Conservation (phyloP, 1,140 invertebrate species). For the Pararge aegeria region DNA sequence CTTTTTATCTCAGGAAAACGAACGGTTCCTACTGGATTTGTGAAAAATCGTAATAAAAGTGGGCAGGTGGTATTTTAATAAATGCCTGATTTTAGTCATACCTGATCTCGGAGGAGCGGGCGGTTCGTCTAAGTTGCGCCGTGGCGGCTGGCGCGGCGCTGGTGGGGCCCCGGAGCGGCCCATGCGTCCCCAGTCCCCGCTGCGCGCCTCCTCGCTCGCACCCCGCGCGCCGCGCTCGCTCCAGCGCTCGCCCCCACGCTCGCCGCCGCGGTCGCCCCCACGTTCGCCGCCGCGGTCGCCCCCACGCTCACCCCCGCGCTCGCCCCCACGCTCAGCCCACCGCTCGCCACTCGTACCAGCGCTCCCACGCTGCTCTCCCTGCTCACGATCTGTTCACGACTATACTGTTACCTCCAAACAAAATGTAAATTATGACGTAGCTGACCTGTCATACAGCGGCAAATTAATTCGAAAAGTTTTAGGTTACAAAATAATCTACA, state of each 20-base stretch:
- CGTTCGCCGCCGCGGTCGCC: constrained; percentile 45
- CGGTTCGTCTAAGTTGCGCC: constrained; percentile 68
- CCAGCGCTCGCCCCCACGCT: constrained; percentile 50
- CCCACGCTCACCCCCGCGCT: constrained; percentile 25
- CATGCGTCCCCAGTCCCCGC: constrained; percentile 69
- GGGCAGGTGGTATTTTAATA: too few relatives aligned
- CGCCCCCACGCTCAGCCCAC: constrained; percentile 44
- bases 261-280: constrained; percentile 37
- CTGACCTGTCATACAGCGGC: too few relatives aligned
- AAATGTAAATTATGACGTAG: too few relatives aligned
- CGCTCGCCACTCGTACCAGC: constrained; percentile 25
- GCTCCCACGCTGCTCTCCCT: constrained; percentile 49
- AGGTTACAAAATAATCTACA: too few relatives aligned
- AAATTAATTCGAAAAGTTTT: too few relatives aligned
- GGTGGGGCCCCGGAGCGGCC: constrained; percentile 76
- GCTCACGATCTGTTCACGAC: constrained; percentile 40
- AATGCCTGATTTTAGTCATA: too few relatives aligned
- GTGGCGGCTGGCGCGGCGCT: constrained; percentile 74
- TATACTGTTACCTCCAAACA: background rate
- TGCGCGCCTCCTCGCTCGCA: constrained; percentile 64
- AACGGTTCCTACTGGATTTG: too few relatives aligned
- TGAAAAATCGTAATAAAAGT: too few relatives aligned
- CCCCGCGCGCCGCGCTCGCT: constrained; percentile 53
- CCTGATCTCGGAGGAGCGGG: constrained; percentile 57
- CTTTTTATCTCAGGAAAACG: too few relatives aligned